Evolutionary conservation across 1,140 invertebrate species (phyloP).

Genomic region (Tribolium madens): DNA sequence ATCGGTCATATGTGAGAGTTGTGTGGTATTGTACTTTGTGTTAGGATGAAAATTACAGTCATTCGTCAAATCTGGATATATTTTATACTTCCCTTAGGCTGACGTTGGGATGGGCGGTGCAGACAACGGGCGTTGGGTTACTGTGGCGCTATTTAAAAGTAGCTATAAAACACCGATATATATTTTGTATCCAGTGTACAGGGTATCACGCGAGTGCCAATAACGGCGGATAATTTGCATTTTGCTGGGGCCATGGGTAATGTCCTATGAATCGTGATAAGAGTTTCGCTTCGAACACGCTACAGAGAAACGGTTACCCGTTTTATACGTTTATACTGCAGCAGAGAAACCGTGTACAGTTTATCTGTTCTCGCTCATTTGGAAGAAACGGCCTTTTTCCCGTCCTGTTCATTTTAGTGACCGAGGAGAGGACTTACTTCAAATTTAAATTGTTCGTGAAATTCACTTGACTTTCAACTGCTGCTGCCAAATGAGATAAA

Average conservation of each 20-base stretch:
- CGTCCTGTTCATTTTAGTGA: slow-evolving; percentile 41
- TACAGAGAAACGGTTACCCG: slow-evolving; percentile 39
- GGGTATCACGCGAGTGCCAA: slow-evolving; percentile 60
- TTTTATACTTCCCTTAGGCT: neutral
- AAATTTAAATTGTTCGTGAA: slow-evolving; percentile 51
- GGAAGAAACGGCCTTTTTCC: slow-evolving; percentile 33
- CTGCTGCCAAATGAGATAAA: slow-evolving; percentile 16
- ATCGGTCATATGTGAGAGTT: neutral
- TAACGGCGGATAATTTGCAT: slow-evolving; percentile 62
- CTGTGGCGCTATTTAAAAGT: slow-evolving; percentile 52
- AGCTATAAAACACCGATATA: slow-evolving; percentile 57
- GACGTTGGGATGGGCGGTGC: neutral
- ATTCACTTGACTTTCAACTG: slow-evolving; percentile 38
- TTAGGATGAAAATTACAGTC: neutral
- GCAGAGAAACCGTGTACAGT: slow-evolving; percentile 45
- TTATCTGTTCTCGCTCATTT: slow-evolving; percentile 46
- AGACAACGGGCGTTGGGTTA: slow-evolving; percentile 14
- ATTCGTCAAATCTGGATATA: slow-evolving; percentile 3
- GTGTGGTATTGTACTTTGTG: neutral
- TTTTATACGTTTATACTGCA: slow-evolving; percentile 41
- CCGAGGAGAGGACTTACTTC: slow-evolving; percentile 42
- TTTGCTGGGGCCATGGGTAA: slow-evolving; percentile 62
- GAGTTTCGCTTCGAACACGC: slow-evolving; percentile 57
- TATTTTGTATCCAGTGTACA: slow-evolving; percentile 56
- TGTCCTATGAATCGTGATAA: slow-evolving; percentile 64